phyloP scores from a whole-genome alignment of 2,888 invertebrate genomes.

The Heliconius cydno region DNA sequence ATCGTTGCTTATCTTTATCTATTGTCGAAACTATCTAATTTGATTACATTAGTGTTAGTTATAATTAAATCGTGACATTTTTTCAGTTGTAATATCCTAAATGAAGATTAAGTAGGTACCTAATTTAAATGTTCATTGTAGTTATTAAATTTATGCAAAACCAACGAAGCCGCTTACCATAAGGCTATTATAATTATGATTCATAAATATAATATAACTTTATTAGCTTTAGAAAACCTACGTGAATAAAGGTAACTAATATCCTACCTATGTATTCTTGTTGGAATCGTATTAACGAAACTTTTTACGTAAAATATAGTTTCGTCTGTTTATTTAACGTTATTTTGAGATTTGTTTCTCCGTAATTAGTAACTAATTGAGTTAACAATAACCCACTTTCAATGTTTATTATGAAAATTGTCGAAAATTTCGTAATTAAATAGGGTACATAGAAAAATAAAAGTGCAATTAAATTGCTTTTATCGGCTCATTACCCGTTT shows the following conservation, averaged over 20 bases:
- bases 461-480: neutral
- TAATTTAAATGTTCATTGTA: constrained; percentile 26
- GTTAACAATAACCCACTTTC: neutral
- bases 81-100: constrained; percentile 2
- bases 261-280: neutral
- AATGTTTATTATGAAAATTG: neutral
- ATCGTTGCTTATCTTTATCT: constrained; percentile 42
- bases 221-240: constrained; percentile 10
- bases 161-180: constrained; percentile 8
- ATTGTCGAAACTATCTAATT: constrained; percentile 31
- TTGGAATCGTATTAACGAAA: neutral
- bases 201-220: constrained; percentile 20
- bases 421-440: too few relatives aligned
- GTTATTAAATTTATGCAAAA: constrained; percentile 15
- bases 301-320: neutral
- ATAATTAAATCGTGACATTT: constrained; percentile 6
- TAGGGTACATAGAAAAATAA: neutral
- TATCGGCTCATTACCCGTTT: neutral
- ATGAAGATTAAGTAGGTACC: neutral
- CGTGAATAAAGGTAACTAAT: constrained; percentile 2
- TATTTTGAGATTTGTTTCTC: neutral
- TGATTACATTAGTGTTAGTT: constrained; percentile 6
- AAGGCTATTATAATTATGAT: constrained; percentile 28
- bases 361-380: neutral
- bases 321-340: neutral